phyloP scores from a whole-genome alignment of 2,888 invertebrate species.

The Emesis castigata region DNA sequence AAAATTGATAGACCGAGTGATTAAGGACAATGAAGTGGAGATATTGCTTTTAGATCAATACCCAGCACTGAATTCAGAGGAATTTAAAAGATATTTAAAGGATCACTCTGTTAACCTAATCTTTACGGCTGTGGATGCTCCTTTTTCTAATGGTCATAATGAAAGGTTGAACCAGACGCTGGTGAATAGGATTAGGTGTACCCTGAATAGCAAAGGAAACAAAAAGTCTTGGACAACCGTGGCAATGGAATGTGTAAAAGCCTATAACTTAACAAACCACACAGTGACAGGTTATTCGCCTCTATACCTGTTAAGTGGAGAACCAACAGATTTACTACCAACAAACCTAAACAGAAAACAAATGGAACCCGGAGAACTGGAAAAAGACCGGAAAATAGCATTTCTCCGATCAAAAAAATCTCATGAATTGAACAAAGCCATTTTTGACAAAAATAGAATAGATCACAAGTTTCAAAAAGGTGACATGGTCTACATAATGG shows the following conservation, averaged over 20 bases:
- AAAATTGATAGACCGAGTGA: constrained; percentile 27
- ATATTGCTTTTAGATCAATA: constrained; percentile 24
- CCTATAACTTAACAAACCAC: constrained; percentile 23
- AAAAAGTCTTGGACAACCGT: constrained; percentile 13
- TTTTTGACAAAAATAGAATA: constrained; percentile 35
- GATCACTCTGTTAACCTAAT: constrained; percentile 8
- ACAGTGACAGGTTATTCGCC: constrained; percentile 28
- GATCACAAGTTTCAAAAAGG: constrained; percentile 33
- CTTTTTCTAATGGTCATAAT: constrained; percentile 25
- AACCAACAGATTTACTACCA: constrained; percentile 23
- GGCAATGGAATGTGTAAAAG: constrained; percentile 21
- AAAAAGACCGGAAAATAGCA: constrained; percentile 20
- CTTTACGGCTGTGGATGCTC: constrained; percentile 21
- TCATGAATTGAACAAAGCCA: constrained; percentile 29
- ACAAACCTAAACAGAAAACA: constrained; percentile 17
- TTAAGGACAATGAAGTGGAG: constrained; percentile 19
- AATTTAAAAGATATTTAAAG: constrained; percentile 25
- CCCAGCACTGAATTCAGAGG: constrained; percentile 23
- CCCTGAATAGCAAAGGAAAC: constrained; percentile 25
- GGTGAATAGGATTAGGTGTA: constrained; percentile 21
- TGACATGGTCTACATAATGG: constrained; percentile 31
- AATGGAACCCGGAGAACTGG: constrained; percentile 17
- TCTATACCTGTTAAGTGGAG: constrained; percentile 23
- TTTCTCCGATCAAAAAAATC: constrained; percentile 27
- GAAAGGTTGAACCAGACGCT: constrained; percentile 1